Evolutionary conservation across 2,113 vertebrate genomes (phyloP).

Genomic region (Syngnathus scovelli): DNA sequence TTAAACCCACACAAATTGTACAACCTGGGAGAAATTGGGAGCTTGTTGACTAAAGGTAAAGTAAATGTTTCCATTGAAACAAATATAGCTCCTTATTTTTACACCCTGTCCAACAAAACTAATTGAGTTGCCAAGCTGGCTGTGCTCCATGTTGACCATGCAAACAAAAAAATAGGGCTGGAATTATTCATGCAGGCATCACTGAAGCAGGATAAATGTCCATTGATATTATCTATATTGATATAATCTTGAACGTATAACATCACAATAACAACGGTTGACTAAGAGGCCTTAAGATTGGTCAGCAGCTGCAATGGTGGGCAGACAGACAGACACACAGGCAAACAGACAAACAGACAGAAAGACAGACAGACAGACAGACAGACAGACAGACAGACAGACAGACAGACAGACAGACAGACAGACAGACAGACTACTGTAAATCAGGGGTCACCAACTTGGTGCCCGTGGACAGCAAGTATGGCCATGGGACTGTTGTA

Average conservation of each 20-base stretch:
- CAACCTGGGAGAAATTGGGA: background rate
- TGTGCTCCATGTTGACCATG: background rate
- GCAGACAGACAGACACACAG: slow-evolving; percentile 19
- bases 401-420: too few relatives aligned
- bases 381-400: too few relatives aligned
- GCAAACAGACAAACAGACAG: too few relatives aligned
- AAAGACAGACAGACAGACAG: background rate
- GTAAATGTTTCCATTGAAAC: background rate
- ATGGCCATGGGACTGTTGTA: background rate
- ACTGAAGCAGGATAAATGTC: background rate
- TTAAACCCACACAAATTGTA: slow-evolving; percentile 11
- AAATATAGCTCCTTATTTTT: background rate
- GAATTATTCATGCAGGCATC: background rate
- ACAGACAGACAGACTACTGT: background rate
- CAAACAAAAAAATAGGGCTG: background rate
- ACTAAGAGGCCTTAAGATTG: slow-evolving; percentile 9
- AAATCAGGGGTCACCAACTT: background rate
- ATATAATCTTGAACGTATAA: background rate
- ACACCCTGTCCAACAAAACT: background rate
- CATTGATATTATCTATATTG: background rate
- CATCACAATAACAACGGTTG: background rate
- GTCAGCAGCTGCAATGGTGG: slow-evolving; percentile 24
- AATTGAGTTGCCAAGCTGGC: background rate
- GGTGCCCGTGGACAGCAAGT: background rate
- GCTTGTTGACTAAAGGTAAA: background rate